Conservation (phyloP, 2,113 vertebrate species). For the Upupa epops region DNA sequence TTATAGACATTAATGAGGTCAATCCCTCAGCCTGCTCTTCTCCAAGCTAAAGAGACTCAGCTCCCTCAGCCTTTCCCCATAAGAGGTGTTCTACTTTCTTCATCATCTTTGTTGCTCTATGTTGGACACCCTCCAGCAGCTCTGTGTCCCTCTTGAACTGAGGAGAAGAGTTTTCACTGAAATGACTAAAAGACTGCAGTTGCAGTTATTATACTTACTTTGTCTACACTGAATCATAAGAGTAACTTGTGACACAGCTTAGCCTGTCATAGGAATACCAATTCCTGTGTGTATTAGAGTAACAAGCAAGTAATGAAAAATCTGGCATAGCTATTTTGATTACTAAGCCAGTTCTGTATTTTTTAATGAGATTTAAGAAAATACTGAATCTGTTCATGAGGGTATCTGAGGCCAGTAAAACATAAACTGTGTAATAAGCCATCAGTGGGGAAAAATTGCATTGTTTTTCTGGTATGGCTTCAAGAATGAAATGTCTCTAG, state of each 20-base stretch:
- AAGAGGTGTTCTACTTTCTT: too few species aligned
- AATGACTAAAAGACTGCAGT: background rate
- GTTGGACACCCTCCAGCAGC: too few species aligned
- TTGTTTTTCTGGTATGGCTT: background rate
- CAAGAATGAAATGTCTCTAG: background rate
- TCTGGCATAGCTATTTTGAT: accelerated
- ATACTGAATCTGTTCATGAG: background rate
- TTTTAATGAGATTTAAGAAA: background rate
- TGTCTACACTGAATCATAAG: background rate
- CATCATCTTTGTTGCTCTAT: too few species aligned
- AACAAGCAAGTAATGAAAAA: background rate
- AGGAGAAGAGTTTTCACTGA: background rate
- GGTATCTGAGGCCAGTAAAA: background rate
- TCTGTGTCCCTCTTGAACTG: too few species aligned
- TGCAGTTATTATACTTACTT: background rate
- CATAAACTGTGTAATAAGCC: background rate
- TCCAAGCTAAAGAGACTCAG: too few species aligned
- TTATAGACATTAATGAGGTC: too few species aligned
- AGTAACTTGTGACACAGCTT: background rate
- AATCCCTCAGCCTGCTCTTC: too few species aligned
- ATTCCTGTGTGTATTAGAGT: background rate
- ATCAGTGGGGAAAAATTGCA: background rate
- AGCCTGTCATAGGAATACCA: background rate
- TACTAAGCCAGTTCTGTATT: background rate
- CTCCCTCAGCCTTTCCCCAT: too few species aligned